phyloP scores from a whole-genome alignment of 1,140 invertebrate species.

The Drosophila nigrodunni region DNA sequence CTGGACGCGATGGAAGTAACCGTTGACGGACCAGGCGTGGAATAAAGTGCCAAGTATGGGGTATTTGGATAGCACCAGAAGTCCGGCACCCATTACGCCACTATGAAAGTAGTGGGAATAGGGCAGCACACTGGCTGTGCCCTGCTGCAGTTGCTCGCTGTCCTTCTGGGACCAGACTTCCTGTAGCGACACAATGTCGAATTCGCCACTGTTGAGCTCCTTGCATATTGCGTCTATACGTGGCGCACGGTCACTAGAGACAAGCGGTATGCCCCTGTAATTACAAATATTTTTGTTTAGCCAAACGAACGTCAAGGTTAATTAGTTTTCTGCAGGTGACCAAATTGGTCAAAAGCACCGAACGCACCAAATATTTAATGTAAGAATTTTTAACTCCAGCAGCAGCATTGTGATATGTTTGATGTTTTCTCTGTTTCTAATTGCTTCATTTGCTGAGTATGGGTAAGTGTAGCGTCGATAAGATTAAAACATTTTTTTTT shows the following conservation, averaged over 20 bases:
- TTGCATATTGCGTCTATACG: slow-evolving; percentile 93
- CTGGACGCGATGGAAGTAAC: slow-evolving; percentile 97
- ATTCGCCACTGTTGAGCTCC: slow-evolving; percentile 88
- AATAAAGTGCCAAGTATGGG: slow-evolving; percentile 95
- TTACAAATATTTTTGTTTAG: slow-evolving; percentile 37
- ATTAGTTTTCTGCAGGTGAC: slow-evolving; percentile 24
- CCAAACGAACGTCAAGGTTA: slow-evolving; percentile 18
- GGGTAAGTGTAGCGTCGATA: slow-evolving; percentile 48
- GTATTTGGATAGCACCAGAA: slow-evolving; percentile 95
- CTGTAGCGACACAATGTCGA: slow-evolving; percentile 96
- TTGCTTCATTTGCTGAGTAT: slow-evolving; percentile 44
- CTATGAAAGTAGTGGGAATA: slow-evolving; percentile 97
- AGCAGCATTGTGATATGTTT: slow-evolving; percentile 61
- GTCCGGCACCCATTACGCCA: slow-evolving; percentile 96
- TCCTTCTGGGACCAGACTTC: slow-evolving; percentile 94
- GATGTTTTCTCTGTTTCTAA: slow-evolving; percentile 12
- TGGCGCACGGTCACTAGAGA: slow-evolving; percentile 90
- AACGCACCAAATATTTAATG: slow-evolving; percentile 80
- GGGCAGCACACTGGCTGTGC: slow-evolving; percentile 88
- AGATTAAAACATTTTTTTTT: slow-evolving; percentile 47
- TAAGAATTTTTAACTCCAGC: slow-evolving; percentile 80
- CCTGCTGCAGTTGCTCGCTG: slow-evolving; percentile 89
- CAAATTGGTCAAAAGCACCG: slow-evolving; percentile 18
- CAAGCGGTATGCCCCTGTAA: slow-evolving; percentile 92
- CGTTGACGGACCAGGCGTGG: slow-evolving; percentile 97